A percentile compares a stretch with the other conserved stretches of the same genome.
phyloP scores from a whole-genome alignment of 2,113 vertebrate species.

The Tringa solitaria region DNA sequence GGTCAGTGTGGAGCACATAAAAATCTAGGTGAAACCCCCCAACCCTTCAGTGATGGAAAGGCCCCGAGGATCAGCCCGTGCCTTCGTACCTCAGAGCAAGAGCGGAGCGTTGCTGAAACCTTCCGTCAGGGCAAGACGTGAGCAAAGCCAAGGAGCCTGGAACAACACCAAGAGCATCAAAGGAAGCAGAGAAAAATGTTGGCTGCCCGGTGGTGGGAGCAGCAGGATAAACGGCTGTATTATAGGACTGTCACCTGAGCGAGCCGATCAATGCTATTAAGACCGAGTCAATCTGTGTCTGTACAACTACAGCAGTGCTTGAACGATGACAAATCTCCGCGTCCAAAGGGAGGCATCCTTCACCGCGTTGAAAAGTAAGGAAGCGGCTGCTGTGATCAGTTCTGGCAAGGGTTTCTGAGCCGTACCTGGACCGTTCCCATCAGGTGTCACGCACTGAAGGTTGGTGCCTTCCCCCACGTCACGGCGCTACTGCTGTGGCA shows the following conservation, averaged over 20 bases:
- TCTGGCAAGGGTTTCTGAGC: not conserved
- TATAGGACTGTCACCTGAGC: not conserved
- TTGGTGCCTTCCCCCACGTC: not conserved
- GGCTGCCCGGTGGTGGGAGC: not conserved
- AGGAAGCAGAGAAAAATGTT: not conserved
- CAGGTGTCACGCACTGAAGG: not conserved
- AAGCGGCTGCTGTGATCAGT: not conserved
- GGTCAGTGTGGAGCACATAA: not conserved
- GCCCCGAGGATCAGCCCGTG: not conserved
- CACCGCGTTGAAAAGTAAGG: not conserved
- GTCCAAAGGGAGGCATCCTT: conserved; percentile 20
- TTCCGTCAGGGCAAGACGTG: accelerated
- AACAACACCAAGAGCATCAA: not conserved
- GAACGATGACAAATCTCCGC: conserved; percentile 10
- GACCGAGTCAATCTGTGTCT: not conserved
- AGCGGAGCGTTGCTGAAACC: not conserved
- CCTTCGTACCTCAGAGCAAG: not conserved
- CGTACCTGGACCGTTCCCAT: not conserved
- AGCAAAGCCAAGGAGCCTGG: not conserved
- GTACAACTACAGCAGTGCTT: not conserved
- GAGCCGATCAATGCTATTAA: not conserved
- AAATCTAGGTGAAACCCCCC: not conserved
- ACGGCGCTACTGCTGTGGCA: not conserved
- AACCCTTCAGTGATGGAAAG: not conserved
- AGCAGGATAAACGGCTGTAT: not conserved